Evolutionary conservation across 2,113 vertebrate species (phyloP), one percentile per base, ranked within the genome.

Genomic region (Hylia prasina): DNA sequence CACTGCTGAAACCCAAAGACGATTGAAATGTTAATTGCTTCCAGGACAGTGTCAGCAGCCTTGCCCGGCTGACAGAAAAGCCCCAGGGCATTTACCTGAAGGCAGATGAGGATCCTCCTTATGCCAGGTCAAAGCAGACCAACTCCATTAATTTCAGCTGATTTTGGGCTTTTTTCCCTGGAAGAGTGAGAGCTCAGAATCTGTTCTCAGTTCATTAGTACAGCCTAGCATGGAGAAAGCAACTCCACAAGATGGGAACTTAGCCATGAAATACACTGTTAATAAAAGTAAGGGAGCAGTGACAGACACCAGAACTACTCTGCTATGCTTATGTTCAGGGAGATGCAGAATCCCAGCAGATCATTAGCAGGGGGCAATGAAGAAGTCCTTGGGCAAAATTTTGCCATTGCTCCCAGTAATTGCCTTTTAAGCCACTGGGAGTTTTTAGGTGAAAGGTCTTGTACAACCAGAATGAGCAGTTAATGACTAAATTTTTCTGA

Each of bases 11-110:
- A 70, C 44, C 23, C 25, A 75, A 39, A 54, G 79, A 68, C 64
- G 72, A 94, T 20, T 56, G 69, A 92, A 83, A 90, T 54, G 56
- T 92, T 95, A 96, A 94, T 89, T 90, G 76, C 73, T 95, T 88
- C 63, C 37, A 87, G 73, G 45, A 94, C 89, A 82, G 61, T 80
- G 81, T 45, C 87, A 87, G 80, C 60, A 51, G 79, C 75, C 72
- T 86, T 71, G 68, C 68, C 39, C 28, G 58, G 45, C 65, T 76
- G 92, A 40, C 71, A 44, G 57, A 69, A 91, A 77, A 89, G 33
- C 72, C 76, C 68, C 31, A 42, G 81, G 79, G 80, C 48, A 87
- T 58, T 82, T 84, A 94, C 92, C 82, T 88, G 71, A n/a, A 88
- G 82, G 92, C 2, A 6, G 60, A 60, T 0, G 1, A 84, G 24